phyloP scores from a whole-genome alignment of 2,797 vertebrate species.

The Glyptemys insculpta region DNA sequence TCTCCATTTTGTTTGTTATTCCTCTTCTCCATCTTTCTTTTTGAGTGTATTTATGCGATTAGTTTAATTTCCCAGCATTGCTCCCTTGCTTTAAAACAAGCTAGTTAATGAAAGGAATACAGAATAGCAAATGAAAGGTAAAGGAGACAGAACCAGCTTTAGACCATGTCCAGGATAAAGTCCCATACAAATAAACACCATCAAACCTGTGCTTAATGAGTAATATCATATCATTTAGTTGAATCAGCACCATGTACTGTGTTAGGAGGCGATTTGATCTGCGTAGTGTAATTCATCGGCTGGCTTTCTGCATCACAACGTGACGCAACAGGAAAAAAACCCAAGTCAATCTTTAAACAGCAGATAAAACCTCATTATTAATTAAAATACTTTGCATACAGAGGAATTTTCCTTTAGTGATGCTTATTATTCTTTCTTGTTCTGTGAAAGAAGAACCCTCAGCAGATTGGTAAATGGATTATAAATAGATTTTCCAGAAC shows the following conservation, averaged over 20 bases:
- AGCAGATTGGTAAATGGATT: not conserved
- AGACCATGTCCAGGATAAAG: fast-evolving
- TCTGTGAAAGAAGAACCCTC: not conserved
- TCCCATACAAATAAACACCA: fast-evolving
- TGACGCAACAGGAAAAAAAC: fast-evolving
- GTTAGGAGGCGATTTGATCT: not conserved
- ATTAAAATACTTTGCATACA: fast-evolving
- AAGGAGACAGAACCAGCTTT: not conserved
- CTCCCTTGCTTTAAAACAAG: not conserved
- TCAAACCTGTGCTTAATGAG: not conserved
- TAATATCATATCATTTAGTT: not conserved
- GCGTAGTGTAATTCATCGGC: not conserved
- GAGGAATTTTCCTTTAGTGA: not conserved
- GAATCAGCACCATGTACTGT: fast-evolving
- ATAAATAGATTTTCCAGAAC: not conserved
- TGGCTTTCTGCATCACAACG: not conserved
- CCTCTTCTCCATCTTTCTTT: fast-evolving
- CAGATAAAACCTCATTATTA: not conserved
- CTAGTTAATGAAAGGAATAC: fast-evolving
- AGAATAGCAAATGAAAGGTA: not conserved
- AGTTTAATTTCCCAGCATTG: not conserved
- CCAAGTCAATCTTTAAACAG: not conserved
- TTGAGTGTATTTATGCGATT: fast-evolving
- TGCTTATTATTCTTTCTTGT: not conserved
- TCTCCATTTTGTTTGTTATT: not conserved